Base-by-base conservation (phyloP, 2,888 invertebrate species). In the Ischnus inquisitorius region DNA sequence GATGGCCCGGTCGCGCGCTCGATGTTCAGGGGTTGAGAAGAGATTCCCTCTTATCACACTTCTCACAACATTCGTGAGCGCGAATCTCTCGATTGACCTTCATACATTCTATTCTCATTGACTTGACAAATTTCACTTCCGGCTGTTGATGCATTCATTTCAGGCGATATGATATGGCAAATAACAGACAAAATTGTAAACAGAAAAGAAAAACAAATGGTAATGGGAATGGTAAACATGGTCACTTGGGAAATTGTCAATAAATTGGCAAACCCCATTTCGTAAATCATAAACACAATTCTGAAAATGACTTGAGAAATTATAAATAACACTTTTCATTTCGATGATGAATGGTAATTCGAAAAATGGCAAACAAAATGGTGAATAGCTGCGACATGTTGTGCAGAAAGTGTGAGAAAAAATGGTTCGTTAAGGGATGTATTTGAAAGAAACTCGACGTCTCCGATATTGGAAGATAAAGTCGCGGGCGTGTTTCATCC, bases 11-110 rank as follows among this genome's bases (percentile, higher is more conserved):
- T n/a, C 10, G 57, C 25, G 19, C 57, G 54, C 8, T 19, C 12
- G 19, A 19, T 39, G 54, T 34, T 46, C 25, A 12, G 46, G n/a
- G 28, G 64, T 19, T 22, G 51, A 64, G 51, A 46, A 75, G 19
- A 39, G 34, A 14, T 60, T 14, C 5, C n/a, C 60, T 60, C 60
- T 46, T n/a, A 34, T 46, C 46, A 46, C 46, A 12, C 51, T 57
- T 6, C 39, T 54, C 41, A 51, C 54, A 86, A 81, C 79, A 69
- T 84, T 86, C 88, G 88, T 88, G 87, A 86, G 89, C 88, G 89
- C 87, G 88, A 89, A 88, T 90, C 88, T 39, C 88, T 64, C 85
- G 87, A 82, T 86, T 75, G 84, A 85, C 79, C 79, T 84, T 80
- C 85, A 88, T 91, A 88, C 89, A 89, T 90, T 89, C 82, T 74